phyloP scores from a whole-genome alignment of 2,113 vertebrate species.

The Pungitius pungitius region DNA sequence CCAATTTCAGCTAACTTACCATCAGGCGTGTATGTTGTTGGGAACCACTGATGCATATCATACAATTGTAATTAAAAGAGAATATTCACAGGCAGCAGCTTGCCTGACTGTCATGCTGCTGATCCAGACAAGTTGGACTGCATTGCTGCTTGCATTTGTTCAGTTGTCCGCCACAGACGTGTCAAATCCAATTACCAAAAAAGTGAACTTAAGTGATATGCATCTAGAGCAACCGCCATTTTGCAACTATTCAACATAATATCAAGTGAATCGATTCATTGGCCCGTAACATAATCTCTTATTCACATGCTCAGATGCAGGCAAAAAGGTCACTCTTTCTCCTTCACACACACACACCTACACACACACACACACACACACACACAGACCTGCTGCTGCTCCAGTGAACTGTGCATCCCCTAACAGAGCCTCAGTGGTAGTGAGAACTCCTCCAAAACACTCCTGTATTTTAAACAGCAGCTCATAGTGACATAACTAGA shows the following conservation, averaged over 20 bases:
- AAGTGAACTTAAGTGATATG: slow-evolving; percentile 49
- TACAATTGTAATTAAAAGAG: not conserved
- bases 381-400: slow-evolving; percentile 29
- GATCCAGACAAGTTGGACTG: slow-evolving; percentile 48
- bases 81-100: slow-evolving; percentile 31
- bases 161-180: slow-evolving; percentile 27
- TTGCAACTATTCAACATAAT: slow-evolving; percentile 40
- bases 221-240: slow-evolving; percentile 69
- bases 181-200: slow-evolving; percentile 61
- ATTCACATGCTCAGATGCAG: slow-evolving; percentile 61
- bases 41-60: slow-evolving; percentile 9
- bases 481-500: slow-evolving; percentile 54
- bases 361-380: slow-evolving; percentile 33
- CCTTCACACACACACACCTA: slow-evolving; percentile 22
- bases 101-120: slow-evolving; percentile 17
- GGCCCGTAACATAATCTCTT: slow-evolving; percentile 61
- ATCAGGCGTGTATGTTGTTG: not conserved
- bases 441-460: slow-evolving; percentile 41
- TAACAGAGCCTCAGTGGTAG: slow-evolving; percentile 42
- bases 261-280: slow-evolving; percentile 60
- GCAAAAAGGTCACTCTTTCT: not conserved
- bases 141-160: slow-evolving; percentile 69
- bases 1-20: not conserved
- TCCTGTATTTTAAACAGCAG: slow-evolving; percentile 39
- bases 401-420: slow-evolving; percentile 43